These are phyloP conservation scores for Alectoris magna DNA, from an alignment of 2,797 vertebrate genomes.

Conservation along the genomic window DNA sequence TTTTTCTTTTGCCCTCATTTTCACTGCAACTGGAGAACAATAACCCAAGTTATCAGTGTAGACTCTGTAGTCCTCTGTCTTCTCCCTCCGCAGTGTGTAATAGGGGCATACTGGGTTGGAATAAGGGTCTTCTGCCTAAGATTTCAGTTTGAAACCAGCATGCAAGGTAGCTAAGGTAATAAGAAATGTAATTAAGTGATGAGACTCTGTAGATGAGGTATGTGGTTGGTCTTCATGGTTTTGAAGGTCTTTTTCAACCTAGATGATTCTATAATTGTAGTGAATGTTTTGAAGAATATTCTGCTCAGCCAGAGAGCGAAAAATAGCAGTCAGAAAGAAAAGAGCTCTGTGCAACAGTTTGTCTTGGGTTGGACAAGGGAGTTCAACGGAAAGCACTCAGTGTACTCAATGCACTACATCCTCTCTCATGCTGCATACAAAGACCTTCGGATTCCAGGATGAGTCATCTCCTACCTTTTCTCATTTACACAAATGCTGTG, in stretches of 20 bases:
- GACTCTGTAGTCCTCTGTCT: not conserved
- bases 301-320: not conserved
- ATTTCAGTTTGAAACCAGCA: not conserved
- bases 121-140: not conserved
- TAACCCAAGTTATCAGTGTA: not conserved
- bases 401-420: not conserved
- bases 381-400: not conserved
- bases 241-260: not conserved
- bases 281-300: not conserved
- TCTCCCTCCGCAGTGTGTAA: not conserved
- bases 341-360: not conserved
- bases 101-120: not conserved
- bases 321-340: not conserved
- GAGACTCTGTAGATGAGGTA: no score
- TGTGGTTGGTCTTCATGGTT: not conserved
- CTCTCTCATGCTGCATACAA: not conserved
- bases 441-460: not conserved
- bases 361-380: rapidly evolving
- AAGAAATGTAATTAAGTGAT: not conserved
- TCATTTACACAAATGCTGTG: not conserved
- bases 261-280: not conserved
- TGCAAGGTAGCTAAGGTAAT: not conserved
- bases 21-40: not conserved
- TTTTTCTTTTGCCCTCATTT: not conserved
- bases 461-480: not conserved